Evolutionary conservation across 2,797 vertebrate genomes (phyloP), one percentile per base, ranked within the genome.

Genomic region (Betta splendens): DNA sequence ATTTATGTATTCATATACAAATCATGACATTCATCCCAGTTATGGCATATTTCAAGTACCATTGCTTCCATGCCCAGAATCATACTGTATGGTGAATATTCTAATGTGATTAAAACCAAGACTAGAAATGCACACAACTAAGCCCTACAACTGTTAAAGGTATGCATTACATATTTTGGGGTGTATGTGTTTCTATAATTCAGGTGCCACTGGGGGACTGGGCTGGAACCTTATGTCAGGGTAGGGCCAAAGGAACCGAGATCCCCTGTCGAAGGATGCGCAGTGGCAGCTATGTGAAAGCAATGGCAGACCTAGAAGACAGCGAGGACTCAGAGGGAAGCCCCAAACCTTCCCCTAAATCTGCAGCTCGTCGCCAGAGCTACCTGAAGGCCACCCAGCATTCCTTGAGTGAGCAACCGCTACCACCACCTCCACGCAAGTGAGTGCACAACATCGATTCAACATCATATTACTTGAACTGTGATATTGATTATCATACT

Each of bases 301-400:
- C 97, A 54, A 99, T 99, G 96, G 97, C 95, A 36, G 97, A 98
- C 63, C 16, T 85, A 10, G 96, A 96, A 15, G 97, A 98, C 68
- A 98, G 97, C 0, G 96, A 98, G 62, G 97, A 98, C 77, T 99
- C 97, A 1, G 97, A 96, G 70, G 93, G 93, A 73, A 98, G 97
- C 74, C 97, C 97, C 48, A 98, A 98, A 84, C 97, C 96, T 45
- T 99, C 97, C 6, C 97, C 97, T 0, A 98, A 99, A 90, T 94
- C 93, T 17, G 94, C 96, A 20, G 97, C 96, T n/a, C 93, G 98
- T 38, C 94, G 98, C 73, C 97, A 99, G 89, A 99, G 98, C 92
- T 99, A 99, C 92, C 92, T 99, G 90, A 97, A 96, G 89, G 98
- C 98, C 87, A 99, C 98, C 8, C 97, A 98, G 77, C 96, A 94